Conservation (phyloP, 1,140 invertebrate genomes). For the Micrasema minimum region DNA sequence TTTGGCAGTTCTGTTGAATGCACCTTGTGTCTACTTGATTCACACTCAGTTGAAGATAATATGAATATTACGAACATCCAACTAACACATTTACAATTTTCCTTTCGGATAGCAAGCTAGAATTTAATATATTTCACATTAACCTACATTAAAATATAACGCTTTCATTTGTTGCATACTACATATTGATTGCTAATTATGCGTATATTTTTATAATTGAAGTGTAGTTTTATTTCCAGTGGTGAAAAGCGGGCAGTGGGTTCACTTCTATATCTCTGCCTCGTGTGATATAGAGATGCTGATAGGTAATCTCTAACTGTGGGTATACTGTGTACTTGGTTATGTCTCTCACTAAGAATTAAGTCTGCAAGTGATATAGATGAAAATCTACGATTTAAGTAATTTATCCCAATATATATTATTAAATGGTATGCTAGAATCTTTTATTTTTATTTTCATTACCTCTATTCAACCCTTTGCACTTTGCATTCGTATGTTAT, state of each 20-base stretch:
- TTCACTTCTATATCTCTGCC: conserved; percentile 42
- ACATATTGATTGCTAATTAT: conserved; percentile 17
- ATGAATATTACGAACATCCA: too few species aligned
- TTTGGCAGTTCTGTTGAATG: too few species aligned
- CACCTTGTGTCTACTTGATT: too few species aligned
- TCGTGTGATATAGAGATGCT: conserved; percentile 47
- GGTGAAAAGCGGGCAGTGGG: conserved; percentile 40
- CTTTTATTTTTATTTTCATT: too few species aligned
- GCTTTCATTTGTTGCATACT: conserved; percentile 31
- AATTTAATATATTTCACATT: background rate
- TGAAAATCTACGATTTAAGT: conserved; percentile 44
- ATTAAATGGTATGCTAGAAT: conserved; percentile 45
- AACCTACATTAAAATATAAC: conserved; percentile 1
- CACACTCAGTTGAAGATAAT: too few species aligned
- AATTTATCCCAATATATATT: conserved; percentile 50
- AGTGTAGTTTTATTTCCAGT: conserved; percentile 24
- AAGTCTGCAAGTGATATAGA: conserved; percentile 48
- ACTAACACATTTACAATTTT: background rate
- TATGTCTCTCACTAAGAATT: conserved; percentile 45
- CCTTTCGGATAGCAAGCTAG: conserved; percentile 19
- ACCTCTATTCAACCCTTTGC: too few species aligned
- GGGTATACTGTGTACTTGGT: conserved; percentile 42
- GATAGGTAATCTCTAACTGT: conserved; percentile 29
- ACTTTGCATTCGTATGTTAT: too few species aligned
- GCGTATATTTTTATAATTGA: conserved; percentile 38